phyloP scores from a whole-genome alignment of 2,797 vertebrate genomes.

The Yasuhikotakia modesta region DNA sequence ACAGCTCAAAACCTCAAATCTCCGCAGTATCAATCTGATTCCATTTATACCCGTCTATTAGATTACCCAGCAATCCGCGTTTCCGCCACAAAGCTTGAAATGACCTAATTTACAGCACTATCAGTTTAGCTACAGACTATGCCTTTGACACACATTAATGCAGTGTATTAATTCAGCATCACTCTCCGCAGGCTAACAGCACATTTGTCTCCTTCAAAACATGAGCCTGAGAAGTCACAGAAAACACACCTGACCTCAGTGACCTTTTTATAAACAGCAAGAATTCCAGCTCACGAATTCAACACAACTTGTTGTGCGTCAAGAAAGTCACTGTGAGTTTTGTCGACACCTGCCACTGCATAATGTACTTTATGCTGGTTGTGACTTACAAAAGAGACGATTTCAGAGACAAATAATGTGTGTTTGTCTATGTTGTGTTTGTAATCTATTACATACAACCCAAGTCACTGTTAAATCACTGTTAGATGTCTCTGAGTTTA shows the following conservation, averaged over 20 bases:
- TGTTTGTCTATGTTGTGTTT: background rate
- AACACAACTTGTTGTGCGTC: constrained; percentile 34
- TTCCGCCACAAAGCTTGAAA: constrained; percentile 47
- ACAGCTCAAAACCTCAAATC: constrained; percentile 30
- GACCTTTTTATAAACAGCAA: constrained; percentile 56
- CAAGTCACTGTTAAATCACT: background rate
- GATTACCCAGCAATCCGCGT: constrained; percentile 48
- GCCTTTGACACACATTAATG: constrained; percentile 60
- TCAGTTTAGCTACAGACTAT: constrained; percentile 55
- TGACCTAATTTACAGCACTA: constrained; percentile 47
- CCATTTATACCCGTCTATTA: constrained; percentile 64
- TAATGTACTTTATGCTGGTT: constrained; percentile 16
- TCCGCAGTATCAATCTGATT: constrained; percentile 62
- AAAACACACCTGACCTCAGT: constrained; percentile 52
- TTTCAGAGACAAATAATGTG: background rate
- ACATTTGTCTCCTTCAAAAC: constrained; percentile 29
- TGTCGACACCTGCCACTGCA: constrained; percentile 4
- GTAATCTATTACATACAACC: background rate
- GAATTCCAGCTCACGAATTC: constrained; percentile 46
- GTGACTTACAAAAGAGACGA: background rate
- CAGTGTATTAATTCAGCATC: constrained; percentile 50
- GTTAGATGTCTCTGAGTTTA: background rate
- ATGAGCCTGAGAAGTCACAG: constrained; percentile 23
- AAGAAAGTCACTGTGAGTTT: constrained; percentile 47
- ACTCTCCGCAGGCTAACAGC: constrained; percentile 27